Base-by-base conservation (phyloP, 2,113 vertebrate genomes). In the Embiotoca jacksoni region DNA sequence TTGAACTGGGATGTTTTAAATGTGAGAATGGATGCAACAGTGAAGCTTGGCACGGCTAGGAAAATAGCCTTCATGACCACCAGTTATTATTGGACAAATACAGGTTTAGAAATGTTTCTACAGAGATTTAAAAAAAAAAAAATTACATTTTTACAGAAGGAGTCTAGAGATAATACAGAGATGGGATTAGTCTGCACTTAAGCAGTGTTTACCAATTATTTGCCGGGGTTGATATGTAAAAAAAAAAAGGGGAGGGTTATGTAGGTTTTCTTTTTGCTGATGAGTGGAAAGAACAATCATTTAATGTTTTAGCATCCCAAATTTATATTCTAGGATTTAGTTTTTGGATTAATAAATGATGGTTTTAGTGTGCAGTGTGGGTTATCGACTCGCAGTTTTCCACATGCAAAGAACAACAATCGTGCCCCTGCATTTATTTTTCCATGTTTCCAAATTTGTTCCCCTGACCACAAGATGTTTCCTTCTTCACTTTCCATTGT, bases 1-100 rank as follows among this genome's bases (percentile, higher is more conserved):
- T 78, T 72, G 37, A 57, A 66, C 59, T 71, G 31, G 37, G 15
- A 47, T 65, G 65, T 57, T 75, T 67, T 14, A 36, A 16, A 58
- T 36, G 55, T 58, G 72, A 65, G 46, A 69, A 76, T 55, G 35
- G 61, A 61, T 69, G 33, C 41, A 41, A 37, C 44, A 58, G 53
- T 61, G 57, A 77, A 67, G 47, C 33, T 5, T 9, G 0, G 5
- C 30, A 30, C 23, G 71, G 62, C 57, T 55, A 46, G 31, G 14
- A 62, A 59, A 23, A 54, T n/a, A 44, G 3, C 6, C 30, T 50
- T 35, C 13, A 16, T 57, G 47, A 50, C 33, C 16, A 30, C 6
- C 2, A 36, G 49, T 70, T 70, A 59, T 37, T 10, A 13, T n/a
- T 52, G 14, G 30, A 41, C 2, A 36, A 47, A 36, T 23, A 35